phyloP scores from a whole-genome alignment of 2,888 invertebrate species.

The Erannis defoliaria region DNA sequence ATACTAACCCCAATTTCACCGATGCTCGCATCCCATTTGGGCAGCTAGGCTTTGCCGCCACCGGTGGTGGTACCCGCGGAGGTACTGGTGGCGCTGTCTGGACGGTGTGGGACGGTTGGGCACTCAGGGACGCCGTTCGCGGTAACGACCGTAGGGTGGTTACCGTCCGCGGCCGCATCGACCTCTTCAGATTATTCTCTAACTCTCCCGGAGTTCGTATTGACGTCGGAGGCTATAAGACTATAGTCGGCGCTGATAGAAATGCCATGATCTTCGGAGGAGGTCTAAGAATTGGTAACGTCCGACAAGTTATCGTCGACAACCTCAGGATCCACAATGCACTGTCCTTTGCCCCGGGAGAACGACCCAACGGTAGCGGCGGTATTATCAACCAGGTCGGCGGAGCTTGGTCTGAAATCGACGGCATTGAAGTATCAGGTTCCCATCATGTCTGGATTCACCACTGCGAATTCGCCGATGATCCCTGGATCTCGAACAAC shows the following conservation, averaged over 20 bases:
- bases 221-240: slow-evolving; percentile 8
- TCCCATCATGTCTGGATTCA: too few relatives aligned
- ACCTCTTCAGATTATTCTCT: slow-evolving; percentile 7
- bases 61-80: slow-evolving; percentile 12
- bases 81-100: slow-evolving; percentile 17
- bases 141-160: slow-evolving; percentile 8
- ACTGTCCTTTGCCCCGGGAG: too few relatives aligned
- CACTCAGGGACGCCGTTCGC: slow-evolving; percentile 17
- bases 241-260: slow-evolving; percentile 12
- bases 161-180: slow-evolving; percentile 4
- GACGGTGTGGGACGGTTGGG: slow-evolving; percentile 26
- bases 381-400: too few relatives aligned
- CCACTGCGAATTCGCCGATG: too few relatives aligned
- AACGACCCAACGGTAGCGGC: too few relatives aligned
- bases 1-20: neutral
- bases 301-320: neutral
- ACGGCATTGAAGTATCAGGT: too few relatives aligned
- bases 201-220: slow-evolving; percentile 19
- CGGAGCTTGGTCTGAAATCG: too few relatives aligned
- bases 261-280: neutral
- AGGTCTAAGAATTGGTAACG: neutral
- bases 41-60: slow-evolving; percentile 5
- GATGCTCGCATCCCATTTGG: neutral
- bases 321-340: too few relatives aligned
- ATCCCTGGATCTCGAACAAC: too few relatives aligned